phyloP scores from a whole-genome alignment of 2,888 invertebrate genomes.

The Dione vanillae region DNA sequence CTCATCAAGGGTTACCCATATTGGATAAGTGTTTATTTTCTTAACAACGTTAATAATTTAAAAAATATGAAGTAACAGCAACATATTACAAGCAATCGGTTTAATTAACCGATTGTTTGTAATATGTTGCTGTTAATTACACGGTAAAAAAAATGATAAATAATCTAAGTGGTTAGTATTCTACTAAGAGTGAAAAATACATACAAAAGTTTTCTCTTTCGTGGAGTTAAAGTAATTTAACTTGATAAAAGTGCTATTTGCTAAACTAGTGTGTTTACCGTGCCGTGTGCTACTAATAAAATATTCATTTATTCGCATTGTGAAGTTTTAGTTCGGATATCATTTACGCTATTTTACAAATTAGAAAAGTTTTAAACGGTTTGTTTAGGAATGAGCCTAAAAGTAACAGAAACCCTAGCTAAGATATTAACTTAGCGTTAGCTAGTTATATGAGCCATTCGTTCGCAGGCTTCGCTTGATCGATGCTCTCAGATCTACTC shows the following conservation, averaged over 20 bases:
- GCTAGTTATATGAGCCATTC: too few relatives aligned
- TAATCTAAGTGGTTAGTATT: slow-evolving; percentile 43
- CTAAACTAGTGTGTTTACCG: slow-evolving; percentile 63
- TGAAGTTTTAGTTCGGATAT: slow-evolving; percentile 58
- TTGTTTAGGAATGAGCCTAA: slow-evolving; percentile 43
- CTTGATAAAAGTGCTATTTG: slow-evolving; percentile 68
- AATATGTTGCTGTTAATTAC: too few relatives aligned
- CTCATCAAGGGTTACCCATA: too few relatives aligned
- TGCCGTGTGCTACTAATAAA: slow-evolving; percentile 59
- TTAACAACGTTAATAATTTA: too few relatives aligned
- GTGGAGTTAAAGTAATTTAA: slow-evolving; percentile 66
- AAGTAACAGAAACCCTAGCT: slow-evolving; percentile 20
- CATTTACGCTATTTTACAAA: slow-evolving; percentile 62
- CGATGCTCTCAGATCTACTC: too few relatives aligned
- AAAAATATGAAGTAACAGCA: too few relatives aligned
- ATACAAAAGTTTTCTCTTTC: slow-evolving; percentile 59
- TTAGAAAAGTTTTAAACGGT: slow-evolving; percentile 54
- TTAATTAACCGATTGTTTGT: too few relatives aligned
- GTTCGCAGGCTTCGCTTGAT: too few relatives aligned
- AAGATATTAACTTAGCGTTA: not conserved
- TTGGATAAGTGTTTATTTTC: too few relatives aligned
- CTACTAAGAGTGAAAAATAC: slow-evolving; percentile 49
- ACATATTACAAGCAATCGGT: too few relatives aligned
- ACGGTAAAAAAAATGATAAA: slow-evolving; percentile 29
- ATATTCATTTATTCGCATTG: slow-evolving; percentile 62